Percentiles rank a stretch among this genome's conserved stretches.
Conservation (phyloP, 2,888 invertebrate genomes). For the Eustalomyia histrio region DNA sequence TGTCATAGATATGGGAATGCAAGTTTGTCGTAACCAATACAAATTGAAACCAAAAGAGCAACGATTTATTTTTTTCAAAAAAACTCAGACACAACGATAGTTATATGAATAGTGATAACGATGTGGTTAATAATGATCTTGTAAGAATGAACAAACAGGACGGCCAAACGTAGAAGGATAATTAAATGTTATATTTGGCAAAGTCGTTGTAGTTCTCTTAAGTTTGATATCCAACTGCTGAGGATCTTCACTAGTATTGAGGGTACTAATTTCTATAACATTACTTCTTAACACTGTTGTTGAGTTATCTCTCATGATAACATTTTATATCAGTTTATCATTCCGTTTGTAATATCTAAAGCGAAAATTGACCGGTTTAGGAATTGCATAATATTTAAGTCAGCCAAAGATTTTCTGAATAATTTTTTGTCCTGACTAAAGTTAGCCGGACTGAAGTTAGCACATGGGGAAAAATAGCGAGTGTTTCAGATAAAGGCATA, state of each 20-base stretch:
- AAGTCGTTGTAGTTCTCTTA: neutral
- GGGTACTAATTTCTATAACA: neutral
- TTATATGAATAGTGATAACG: slow-evolving; percentile 41
- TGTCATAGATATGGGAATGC: slow-evolving; percentile 29
- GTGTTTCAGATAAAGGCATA: no score
- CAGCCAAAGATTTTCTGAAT: no score
- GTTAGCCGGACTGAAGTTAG: no score
- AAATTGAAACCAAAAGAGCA: slow-evolving; percentile 46
- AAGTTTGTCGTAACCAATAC: slow-evolving; percentile 40
- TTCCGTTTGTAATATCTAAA: no score
- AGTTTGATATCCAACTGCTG: neutral
- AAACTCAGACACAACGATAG: slow-evolving; percentile 38
- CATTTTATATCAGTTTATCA: no score
- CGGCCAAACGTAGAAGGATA: neutral
- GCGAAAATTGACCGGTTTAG: no score
- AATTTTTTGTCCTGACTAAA: no score
- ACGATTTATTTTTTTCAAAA: slow-evolving; percentile 35
- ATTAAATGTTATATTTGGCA: neutral
- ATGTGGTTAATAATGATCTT: slow-evolving; percentile 47
- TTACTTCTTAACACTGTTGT: no score
- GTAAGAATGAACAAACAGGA: slow-evolving; percentile 28
- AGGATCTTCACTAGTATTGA: neutral
- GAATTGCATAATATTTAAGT: no score
- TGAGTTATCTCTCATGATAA: no score
- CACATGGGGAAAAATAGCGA: no score